Evolutionary conservation across 2,888 invertebrate genomes (phyloP).

Genomic region (Oscheius sp.): DNA sequence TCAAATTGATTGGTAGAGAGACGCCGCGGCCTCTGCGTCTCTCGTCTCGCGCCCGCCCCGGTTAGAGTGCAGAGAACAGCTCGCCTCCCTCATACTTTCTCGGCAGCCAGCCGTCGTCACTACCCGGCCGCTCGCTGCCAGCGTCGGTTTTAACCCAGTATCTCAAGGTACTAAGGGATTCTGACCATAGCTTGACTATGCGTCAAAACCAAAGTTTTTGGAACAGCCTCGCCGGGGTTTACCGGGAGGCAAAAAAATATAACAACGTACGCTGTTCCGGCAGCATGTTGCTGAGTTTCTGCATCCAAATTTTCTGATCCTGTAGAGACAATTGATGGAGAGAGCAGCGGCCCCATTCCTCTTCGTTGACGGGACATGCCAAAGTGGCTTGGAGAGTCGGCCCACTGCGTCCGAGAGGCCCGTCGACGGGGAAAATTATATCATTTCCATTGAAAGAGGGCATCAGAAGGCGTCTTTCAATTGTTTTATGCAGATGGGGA

Average conservation of each 20-base stretch:
- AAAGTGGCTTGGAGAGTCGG: constrained; percentile 55
- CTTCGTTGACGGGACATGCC: constrained; percentile 45
- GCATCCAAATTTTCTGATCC: constrained; percentile 57
- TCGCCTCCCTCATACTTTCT: too few relatives aligned
- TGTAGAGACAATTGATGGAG: constrained; percentile 53
- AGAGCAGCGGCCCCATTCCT: constrained; percentile 48
- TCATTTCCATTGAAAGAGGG: constrained; percentile 65
- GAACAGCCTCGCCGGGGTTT: background rate
- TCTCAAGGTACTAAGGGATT: constrained; percentile 3
- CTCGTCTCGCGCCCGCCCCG: too few relatives aligned
- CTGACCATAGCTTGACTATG: constrained; percentile 6
- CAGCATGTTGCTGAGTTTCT: constrained; percentile 47
- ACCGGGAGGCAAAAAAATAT: background rate
- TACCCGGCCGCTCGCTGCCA: too few relatives aligned
- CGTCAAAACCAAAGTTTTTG: background rate
- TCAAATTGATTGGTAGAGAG: background rate
- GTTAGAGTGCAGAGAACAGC: too few relatives aligned
- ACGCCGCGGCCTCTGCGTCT: background rate
- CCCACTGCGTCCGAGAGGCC: constrained; percentile 60
- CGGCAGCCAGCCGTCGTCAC: too few relatives aligned
- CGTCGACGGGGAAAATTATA: constrained; percentile 65
- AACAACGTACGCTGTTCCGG: constrained; percentile 44
- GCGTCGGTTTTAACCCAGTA: constrained; percentile 4
- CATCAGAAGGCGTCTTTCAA: constrained; percentile 61
- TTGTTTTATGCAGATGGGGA: constrained; percentile 49